phyloP scores from a whole-genome alignment of 1,140 invertebrate genomes.

The Daktulosphaira vitifoliae region DNA sequence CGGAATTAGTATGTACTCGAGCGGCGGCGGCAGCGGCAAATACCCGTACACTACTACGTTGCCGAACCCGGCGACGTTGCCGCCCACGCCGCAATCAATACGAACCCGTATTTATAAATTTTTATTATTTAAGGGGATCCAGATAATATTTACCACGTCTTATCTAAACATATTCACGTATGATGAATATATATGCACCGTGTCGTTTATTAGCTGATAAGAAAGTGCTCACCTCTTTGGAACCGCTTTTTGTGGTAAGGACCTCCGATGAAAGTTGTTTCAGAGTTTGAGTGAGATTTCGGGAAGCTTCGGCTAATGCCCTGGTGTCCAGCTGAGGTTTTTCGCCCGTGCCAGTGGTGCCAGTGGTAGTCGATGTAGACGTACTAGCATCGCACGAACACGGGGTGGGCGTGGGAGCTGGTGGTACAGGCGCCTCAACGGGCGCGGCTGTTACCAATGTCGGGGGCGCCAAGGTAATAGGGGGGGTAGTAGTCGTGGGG shows the following conservation, averaged over 20 bases:
- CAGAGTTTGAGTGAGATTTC: constrained; percentile 83
- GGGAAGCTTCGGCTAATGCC: constrained; percentile 75
- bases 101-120: no score
- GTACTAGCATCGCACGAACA: constrained; percentile 34
- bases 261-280: constrained; percentile 84
- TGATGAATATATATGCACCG: no score
- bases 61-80: constrained; percentile 20
- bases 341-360: constrained; percentile 15
- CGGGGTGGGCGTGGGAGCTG: constrained; percentile 26
- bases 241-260: constrained; percentile 51
- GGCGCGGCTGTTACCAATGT: constrained; percentile 21
- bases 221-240: constrained; percentile 15
- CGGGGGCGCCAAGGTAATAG: not conserved
- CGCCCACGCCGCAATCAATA: constrained; percentile 31
- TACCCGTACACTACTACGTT: constrained; percentile 18
- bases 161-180: no score
- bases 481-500: not conserved
- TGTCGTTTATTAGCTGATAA: no score
- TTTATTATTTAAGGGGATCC: no score
- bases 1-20: no score
- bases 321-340: constrained; percentile 52
- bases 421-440: constrained; percentile 33
- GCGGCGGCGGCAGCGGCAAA: no score
- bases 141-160: no score
- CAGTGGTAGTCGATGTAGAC: constrained; percentile 32